Percentiles rank a stretch among this genome's conserved stretches.
These are phyloP conservation scores for Cochlearius cochlearius DNA, from an alignment of 2,113 vertebrate genomes.

Conservation along the genomic window DNA sequence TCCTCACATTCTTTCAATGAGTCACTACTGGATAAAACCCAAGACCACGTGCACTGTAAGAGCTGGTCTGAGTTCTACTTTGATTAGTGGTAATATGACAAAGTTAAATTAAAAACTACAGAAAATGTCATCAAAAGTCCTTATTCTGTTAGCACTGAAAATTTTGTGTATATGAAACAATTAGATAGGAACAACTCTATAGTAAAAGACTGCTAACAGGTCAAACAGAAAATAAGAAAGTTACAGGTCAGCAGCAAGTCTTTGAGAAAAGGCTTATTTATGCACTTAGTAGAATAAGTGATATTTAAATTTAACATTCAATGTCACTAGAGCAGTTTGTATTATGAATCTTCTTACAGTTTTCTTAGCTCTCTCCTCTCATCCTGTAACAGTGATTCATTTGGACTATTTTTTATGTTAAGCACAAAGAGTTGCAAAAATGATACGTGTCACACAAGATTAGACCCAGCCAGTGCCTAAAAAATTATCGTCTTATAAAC, in stretches of 20 bases:
- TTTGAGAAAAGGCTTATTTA: not conserved
- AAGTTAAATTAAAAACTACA: not conserved
- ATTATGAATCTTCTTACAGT: not conserved
- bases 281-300: not conserved
- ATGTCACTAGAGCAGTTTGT: not conserved
- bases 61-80: not conserved
- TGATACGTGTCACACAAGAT: not conserved
- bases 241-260: not conserved
- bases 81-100: not conserved
- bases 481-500: not conserved
- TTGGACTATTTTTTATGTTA: not conserved
- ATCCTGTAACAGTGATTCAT: not conserved
- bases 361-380: not conserved
- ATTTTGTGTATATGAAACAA: not conserved
- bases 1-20: conserved; percentile 26
- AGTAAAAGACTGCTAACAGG: not conserved
- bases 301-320: not conserved
- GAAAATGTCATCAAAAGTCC: not conserved
- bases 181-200: not conserved
- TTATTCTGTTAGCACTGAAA: not conserved
- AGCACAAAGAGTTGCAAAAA: not conserved
- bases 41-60: not conserved
- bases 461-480: not conserved
- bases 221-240: not conserved
- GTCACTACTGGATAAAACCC: not conserved